These are phyloP conservation scores for Meriones psammophilus DNA, from an alignment of 2,797 vertebrate species.

Conservation along the genomic window DNA sequence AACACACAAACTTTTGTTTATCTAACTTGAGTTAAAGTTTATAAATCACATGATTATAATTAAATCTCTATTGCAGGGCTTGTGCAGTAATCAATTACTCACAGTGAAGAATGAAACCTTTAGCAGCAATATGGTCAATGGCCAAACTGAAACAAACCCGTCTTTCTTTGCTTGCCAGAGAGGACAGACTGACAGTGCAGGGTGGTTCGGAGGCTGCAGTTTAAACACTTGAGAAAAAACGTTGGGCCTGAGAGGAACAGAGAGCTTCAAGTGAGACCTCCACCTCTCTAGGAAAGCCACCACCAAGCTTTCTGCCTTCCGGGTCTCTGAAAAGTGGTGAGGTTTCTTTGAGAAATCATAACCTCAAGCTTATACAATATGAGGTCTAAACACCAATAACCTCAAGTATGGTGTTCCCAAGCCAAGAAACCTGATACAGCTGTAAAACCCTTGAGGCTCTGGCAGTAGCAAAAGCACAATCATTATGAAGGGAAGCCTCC, in stretches of 20 bases:
- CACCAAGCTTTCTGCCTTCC: constrained; percentile 46
- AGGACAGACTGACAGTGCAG: background rate
- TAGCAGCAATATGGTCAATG: background rate
- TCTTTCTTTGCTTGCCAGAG: background rate
- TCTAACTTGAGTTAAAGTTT: constrained; percentile 62
- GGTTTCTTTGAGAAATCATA: constrained; percentile 78
- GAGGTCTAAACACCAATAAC: constrained; percentile 55
- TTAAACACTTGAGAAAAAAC: background rate
- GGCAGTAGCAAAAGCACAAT: constrained; percentile 58
- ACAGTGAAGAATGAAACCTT: constrained; percentile 34
- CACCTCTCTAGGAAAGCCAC: background rate
- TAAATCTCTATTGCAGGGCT: constrained; percentile 3
- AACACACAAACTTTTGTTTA: constrained; percentile 56
- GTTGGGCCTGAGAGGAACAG: background rate
- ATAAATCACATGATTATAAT: constrained; percentile 62
- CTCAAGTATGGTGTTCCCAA: constrained; percentile 50
- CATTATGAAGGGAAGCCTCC: background rate
- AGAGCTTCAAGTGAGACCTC: background rate
- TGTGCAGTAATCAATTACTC: constrained; percentile 49
- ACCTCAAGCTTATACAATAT: constrained; percentile 19
- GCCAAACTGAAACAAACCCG: constrained; percentile 55
- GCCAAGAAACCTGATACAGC: constrained; percentile 59
- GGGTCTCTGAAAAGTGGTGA: background rate
- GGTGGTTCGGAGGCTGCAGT: background rate
- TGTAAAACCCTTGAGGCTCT: constrained; percentile 41